Base-by-base conservation (phyloP, 2,797 vertebrate genomes). In the Hemitrygon akajei region DNA sequence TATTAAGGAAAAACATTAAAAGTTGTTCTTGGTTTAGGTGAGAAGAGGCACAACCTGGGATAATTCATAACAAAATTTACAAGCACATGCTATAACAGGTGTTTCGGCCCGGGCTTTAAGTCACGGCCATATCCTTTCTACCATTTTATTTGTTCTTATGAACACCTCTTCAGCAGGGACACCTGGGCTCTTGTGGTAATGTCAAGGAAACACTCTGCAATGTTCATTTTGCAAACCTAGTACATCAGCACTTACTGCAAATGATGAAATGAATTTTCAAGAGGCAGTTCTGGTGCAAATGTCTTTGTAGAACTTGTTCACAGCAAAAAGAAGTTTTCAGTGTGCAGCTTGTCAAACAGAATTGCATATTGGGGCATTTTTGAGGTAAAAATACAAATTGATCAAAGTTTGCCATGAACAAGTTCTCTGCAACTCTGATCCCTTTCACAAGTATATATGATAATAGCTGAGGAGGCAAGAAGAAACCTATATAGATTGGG, bases 121-220 rank as follows among this genome's bases (percentile, higher is more conserved):
- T 75, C 27, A 6, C 3, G 56, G 66, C 22, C 71, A 76, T 73
- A 66, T 89, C 86, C 91, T 93, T n/a, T 76, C 71, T 58, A 75
- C 69, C 91, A 93, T 75, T 93, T 75, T 47, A 75, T 7, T 40
- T 56, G 91, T 93, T 76, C 25, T 22, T 30, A 40, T 11, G 37
- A 73, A 40, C 27, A 69, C 7, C 27, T 75, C 91, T 75, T 47
- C 71, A 30, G 47, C 40, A 76, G 91, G 11, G 37, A 47, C 91
- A 73, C 91, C 91, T 93, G 91, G 30, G 69, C 37, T 27, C 89
- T 30, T 93, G 91, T 58, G 91, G 91, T 93, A 75, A 93, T 75
- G 91, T 56, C 11, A n/a, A 75, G 71, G 69, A 93, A 73, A 93
- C n/a, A 76, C 4, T 58, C 34, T 47, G 40, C 69, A 56, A 16